These are phyloP conservation scores for Lagodon rhomboides DNA, from an alignment of 2,797 vertebrate species.

Conservation along the genomic window DNA sequence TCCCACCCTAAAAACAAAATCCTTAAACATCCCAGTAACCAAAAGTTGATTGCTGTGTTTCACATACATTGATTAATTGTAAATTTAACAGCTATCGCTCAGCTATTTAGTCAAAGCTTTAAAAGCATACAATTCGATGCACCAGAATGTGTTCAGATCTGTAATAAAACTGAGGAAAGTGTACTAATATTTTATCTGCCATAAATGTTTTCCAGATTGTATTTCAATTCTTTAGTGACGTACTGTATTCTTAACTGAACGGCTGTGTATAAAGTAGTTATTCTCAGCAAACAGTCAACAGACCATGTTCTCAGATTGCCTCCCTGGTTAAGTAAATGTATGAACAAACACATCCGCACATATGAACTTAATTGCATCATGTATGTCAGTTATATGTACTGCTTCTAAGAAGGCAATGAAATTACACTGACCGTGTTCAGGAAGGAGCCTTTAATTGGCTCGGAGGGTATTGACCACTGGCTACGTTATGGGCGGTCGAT, in stretches of 20 bases:
- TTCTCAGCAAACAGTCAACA: not conserved
- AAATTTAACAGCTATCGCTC: not conserved
- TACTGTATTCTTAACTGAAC: not conserved
- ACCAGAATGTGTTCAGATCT: not conserved
- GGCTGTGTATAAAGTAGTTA: not conserved
- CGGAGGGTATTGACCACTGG: slow-evolving; percentile 76
- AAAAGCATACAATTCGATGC: not conserved
- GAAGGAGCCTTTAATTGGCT: slow-evolving; percentile 78
- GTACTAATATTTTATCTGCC: slow-evolving; percentile 2
- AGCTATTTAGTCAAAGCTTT: not conserved
- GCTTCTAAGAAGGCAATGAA: slow-evolving; percentile 54
- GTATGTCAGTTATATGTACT: slow-evolving; percentile 62
- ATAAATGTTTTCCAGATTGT: not conserved
- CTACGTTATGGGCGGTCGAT: slow-evolving; percentile 68
- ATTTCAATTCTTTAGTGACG: not conserved
- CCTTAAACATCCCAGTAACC: not conserved
- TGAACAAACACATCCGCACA: not conserved
- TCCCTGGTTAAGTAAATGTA: not conserved
- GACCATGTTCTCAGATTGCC: not conserved
- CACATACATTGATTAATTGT: not conserved
- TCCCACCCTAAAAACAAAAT: not conserved
- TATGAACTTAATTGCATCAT: slow-evolving; percentile 6
- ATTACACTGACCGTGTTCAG: slow-evolving; percentile 58
- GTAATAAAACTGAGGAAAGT: not conserved
- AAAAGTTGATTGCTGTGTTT: not conserved